Conservation (phyloP, 2,797 vertebrate genomes). For the Tolypeutes matacus region DNA sequence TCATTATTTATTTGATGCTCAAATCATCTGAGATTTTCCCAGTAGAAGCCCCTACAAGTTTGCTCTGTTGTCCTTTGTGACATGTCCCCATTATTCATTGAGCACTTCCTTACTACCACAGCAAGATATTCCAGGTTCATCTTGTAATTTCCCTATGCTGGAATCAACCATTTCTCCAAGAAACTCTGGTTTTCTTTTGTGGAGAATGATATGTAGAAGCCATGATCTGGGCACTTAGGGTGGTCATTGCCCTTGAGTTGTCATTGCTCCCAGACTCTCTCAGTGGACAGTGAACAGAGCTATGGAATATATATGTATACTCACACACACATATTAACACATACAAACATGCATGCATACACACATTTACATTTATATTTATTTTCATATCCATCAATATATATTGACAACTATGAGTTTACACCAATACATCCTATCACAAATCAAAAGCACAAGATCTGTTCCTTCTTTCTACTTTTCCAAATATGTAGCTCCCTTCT, state of each 20-base stretch:
- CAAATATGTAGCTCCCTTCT: background rate
- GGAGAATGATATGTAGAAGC: background rate
- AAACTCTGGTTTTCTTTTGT: background rate
- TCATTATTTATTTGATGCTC: background rate
- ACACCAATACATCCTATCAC: background rate
- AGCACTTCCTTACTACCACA: background rate
- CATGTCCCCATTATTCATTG: background rate
- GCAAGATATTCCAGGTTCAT: background rate
- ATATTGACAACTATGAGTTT: background rate
- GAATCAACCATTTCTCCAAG: background rate
- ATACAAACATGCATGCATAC: background rate
- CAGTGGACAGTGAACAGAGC: background rate
- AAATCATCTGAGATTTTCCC: background rate
- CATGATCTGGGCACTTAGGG: background rate
- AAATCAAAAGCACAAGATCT: background rate
- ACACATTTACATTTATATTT: background rate
- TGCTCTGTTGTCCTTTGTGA: background rate
- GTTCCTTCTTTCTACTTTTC: background rate
- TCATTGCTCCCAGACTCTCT: background rate
- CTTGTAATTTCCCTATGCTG: background rate
- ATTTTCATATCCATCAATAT: background rate
- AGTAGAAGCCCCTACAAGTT: background rate
- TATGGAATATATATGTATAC: background rate
- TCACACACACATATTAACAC: background rate
- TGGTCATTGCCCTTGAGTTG: background rate